Percentiles rank a stretch among this genome's conserved stretches.
Conservation (phyloP, 2,113 vertebrate genomes). For the Monopterus albus region DNA sequence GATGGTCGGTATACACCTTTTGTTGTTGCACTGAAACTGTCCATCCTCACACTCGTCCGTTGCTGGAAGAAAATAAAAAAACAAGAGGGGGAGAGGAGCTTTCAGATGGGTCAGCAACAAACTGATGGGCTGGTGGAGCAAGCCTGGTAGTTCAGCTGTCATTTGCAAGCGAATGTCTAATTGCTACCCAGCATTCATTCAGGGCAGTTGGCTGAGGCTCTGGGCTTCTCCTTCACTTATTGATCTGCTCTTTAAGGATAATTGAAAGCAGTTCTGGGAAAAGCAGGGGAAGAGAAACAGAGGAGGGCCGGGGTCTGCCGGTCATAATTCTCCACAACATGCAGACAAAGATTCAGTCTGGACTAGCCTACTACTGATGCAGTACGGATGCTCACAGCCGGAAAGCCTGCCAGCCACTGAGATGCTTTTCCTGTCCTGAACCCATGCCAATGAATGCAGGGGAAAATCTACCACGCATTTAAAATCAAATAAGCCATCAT, state of each 20-base stretch:
- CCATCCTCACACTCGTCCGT: conserved; percentile 90
- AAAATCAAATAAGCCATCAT: background rate
- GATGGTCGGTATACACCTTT: conserved; percentile 92
- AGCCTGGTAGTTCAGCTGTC: conserved; percentile 54
- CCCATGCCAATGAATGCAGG: background rate
- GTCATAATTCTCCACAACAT: conserved; percentile 10
- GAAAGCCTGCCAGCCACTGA: conserved; percentile 45
- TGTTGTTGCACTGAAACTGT: conserved; percentile 95
- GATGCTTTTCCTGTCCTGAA: background rate
- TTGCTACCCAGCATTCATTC: conserved; percentile 75
- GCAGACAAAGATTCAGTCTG: conserved; percentile 52
- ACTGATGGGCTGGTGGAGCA: conserved; percentile 9
- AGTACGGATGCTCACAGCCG: conserved; percentile 60
- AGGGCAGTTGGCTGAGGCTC: conserved; percentile 64
- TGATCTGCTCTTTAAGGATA: conserved; percentile 19
- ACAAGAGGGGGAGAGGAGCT: background rate
- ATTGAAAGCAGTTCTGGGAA: conserved; percentile 12
- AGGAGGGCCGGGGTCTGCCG: conserved; percentile 6
- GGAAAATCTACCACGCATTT: background rate
- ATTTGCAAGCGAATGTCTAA: conserved; percentile 80
- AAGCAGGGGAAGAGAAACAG: background rate
- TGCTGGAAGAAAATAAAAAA: conserved; percentile 57
- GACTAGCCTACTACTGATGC: conserved; percentile 47
- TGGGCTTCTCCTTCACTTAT: conserved; percentile 29
- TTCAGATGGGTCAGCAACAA: conserved; percentile 54